phyloP scores from a whole-genome alignment of 2,888 invertebrate species.

The Amblyjoppa proteus region DNA sequence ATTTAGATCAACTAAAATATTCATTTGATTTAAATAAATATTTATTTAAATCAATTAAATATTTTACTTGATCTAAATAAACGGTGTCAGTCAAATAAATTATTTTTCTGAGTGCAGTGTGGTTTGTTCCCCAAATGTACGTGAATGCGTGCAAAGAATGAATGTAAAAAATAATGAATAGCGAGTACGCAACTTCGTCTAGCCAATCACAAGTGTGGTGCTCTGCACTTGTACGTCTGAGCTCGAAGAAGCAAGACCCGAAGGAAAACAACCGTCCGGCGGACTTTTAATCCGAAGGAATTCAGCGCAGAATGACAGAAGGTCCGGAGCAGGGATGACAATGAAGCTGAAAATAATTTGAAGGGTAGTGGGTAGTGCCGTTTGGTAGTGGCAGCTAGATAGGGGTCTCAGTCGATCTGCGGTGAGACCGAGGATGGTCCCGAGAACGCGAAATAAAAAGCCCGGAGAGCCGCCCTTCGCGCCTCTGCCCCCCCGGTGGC shows the following conservation, averaged over 20 bases:
- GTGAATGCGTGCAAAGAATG: too few relatives aligned
- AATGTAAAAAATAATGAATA: not conserved
- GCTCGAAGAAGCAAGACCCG: not conserved
- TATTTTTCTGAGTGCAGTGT: too few relatives aligned
- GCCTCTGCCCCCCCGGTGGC: not conserved
- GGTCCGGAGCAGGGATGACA: conserved; percentile 34
- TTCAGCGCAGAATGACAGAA: not conserved
- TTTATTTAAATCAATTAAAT: too few relatives aligned
- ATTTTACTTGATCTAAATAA: too few relatives aligned
- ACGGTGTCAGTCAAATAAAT: too few relatives aligned
- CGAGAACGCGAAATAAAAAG: conserved; percentile 49
- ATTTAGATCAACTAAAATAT: too few relatives aligned
- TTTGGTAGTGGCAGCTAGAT: conserved; percentile 65
- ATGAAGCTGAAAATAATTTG: conserved; percentile 60
- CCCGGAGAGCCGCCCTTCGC: conserved; percentile 18
- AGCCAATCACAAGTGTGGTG: not conserved
- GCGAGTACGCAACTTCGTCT: too few relatives aligned
- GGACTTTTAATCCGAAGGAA: conserved; percentile 6
- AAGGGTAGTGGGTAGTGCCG: conserved; percentile 37
- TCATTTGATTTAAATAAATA: too few relatives aligned
- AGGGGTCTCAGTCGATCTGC: conserved; percentile 58
- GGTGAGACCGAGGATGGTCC: conserved; percentile 28
- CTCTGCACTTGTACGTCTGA: not conserved
- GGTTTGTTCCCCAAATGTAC: too few relatives aligned
- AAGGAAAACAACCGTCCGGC: not conserved